phyloP scores from a whole-genome alignment of 2,113 vertebrate genomes.

The Cacatua alba region DNA sequence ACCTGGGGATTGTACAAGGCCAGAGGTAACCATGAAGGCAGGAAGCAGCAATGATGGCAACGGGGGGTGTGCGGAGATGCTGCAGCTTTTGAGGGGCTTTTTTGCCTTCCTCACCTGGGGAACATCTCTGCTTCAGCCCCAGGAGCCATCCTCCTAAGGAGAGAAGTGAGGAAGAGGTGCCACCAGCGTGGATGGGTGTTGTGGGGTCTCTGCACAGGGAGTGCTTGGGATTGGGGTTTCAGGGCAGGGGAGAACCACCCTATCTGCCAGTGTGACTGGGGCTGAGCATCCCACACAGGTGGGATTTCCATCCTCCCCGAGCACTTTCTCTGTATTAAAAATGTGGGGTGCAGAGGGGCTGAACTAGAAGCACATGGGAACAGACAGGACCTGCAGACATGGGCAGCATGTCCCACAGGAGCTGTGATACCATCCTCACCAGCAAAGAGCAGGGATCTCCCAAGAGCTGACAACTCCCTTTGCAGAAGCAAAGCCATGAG shows the following conservation, averaged over 20 bases:
- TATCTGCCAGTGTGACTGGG: not conserved
- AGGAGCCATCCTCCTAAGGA: not conserved
- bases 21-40: not conserved
- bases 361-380: not conserved
- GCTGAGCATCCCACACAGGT: not conserved
- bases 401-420: not conserved
- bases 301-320: not conserved
- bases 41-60: not conserved
- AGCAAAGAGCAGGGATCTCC: not conserved
- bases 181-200: not conserved
- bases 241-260: not conserved
- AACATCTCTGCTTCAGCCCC: not conserved
- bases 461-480: not conserved
- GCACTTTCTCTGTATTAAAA: not conserved
- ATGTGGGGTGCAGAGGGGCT: not conserved
- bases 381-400: accelerated
- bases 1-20: not conserved
- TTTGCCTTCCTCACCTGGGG: not conserved
- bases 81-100: not conserved
- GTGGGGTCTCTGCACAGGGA: not conserved
- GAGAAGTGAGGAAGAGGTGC: not conserved
- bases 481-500: not conserved
- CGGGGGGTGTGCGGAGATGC: accelerated
- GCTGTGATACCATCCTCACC: not conserved
- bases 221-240: not conserved